These are phyloP conservation scores for Blastobasis adustella DNA, from an alignment of 2,888 invertebrate genomes.

Conservation along the genomic window DNA sequence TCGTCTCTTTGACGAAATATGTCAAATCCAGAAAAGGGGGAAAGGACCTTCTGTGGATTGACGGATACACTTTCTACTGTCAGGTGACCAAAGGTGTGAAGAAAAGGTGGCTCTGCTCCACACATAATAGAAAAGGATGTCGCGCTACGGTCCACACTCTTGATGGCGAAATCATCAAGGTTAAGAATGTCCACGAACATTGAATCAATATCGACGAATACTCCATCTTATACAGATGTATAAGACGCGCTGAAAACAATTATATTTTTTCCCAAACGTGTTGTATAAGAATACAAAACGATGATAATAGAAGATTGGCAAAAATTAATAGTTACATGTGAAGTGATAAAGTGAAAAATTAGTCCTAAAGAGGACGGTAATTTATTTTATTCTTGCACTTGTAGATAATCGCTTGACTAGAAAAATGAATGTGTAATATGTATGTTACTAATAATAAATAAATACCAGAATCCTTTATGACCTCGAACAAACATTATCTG, in stretches of 20 bases:
- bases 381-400: too few species aligned
- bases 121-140: neutral
- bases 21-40: slow-evolving; percentile 14
- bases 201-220: neutral
- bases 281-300: neutral
- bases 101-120: slow-evolving; percentile 27
- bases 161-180: neutral
- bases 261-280: neutral
- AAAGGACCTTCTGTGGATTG: slow-evolving; percentile 18
- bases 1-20: too few species aligned
- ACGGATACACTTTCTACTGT: slow-evolving; percentile 25
- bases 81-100: slow-evolving; percentile 17
- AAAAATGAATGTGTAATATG: too few species aligned
- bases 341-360: too few species aligned
- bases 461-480: too few species aligned
- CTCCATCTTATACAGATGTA: neutral
- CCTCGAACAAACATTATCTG: too few species aligned
- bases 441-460: too few species aligned
- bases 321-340: too few species aligned
- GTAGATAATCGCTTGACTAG: too few species aligned
- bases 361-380: too few species aligned
- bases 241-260: neutral
- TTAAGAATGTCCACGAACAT: neutral
- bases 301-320: too few species aligned
- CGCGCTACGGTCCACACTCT: neutral